These are phyloP conservation scores for Vidua macroura DNA, from an alignment of 2,113 vertebrate species.

Conservation along the genomic window DNA sequence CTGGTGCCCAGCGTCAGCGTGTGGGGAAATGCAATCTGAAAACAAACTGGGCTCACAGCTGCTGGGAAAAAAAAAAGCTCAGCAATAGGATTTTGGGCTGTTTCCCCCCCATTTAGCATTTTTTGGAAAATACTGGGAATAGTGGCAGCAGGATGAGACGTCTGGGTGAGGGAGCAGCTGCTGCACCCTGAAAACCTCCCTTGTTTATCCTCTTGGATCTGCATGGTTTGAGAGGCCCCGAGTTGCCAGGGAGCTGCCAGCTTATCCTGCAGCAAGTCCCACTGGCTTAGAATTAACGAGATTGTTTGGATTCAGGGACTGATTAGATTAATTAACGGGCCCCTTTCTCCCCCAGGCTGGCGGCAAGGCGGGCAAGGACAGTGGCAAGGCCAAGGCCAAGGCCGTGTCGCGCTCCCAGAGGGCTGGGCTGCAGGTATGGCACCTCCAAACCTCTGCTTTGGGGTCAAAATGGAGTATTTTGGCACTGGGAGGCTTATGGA, in stretches of 20 bases:
- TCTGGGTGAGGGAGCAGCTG: not conserved
- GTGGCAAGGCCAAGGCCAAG: conserved; percentile 97
- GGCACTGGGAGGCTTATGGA: fast-evolving
- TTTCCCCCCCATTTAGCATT: fast-evolving
- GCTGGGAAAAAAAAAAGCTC: not conserved
- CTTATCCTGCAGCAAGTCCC: not conserved
- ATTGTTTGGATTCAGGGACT: not conserved
- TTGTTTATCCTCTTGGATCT: fast-evolving
- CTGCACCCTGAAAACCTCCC: not conserved
- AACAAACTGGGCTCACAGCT: not conserved
- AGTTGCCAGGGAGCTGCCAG: not conserved
- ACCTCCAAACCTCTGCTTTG: fast-evolving
- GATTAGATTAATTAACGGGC: not conserved
- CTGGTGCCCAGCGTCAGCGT: fast-evolving
- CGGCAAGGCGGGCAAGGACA: conserved; percentile 98
- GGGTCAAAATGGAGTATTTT: fast-evolving
- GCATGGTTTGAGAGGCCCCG: fast-evolving
- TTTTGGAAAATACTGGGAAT: not conserved
- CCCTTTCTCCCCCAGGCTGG: conserved; percentile 82
- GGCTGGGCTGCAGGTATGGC: conserved; percentile 91
- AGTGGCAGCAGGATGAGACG: not conserved
- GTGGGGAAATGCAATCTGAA: fast-evolving
- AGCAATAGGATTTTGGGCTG: not conserved
- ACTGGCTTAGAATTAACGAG: not conserved
- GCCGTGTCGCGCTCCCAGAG: conserved; percentile 97